A percentile compares a stretch with the other conserved stretches of the same genome.
Conservation (phyloP, 2,888 invertebrate genomes). For the Cenopis cana region DNA sequence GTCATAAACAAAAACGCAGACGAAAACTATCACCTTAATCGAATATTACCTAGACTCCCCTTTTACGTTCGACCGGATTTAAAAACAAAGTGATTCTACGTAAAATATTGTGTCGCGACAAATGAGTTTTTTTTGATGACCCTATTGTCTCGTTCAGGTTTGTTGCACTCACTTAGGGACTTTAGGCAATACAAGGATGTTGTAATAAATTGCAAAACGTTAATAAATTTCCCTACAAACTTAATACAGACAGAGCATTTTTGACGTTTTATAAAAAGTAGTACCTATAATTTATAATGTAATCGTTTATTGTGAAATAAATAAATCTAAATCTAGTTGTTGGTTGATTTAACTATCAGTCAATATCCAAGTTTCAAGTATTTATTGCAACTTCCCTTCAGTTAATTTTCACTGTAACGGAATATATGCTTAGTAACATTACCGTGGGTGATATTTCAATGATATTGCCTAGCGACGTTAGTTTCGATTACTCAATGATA, state of each 20-base stretch:
- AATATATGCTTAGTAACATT: neutral
- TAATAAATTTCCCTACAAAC: no score
- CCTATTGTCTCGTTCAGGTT: constrained; percentile 34
- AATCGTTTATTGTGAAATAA: no score
- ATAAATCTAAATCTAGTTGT: no score
- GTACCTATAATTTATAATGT: no score
- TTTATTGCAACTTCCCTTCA: no score
- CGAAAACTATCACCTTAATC: neutral
- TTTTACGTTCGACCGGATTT: neutral
- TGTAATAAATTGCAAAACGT: neutral
- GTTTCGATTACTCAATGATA: neutral
- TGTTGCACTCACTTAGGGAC: neutral
- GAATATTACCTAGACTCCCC: neutral
- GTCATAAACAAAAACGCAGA: neutral
- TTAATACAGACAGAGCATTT: no score
- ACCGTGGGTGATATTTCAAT: constrained; percentile 6
- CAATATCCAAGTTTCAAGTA: no score
- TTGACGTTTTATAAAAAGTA: no score
- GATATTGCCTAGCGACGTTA: constrained; percentile 12
- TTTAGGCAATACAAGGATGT: neutral
- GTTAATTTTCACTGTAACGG: no score
- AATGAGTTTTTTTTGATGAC: neutral
- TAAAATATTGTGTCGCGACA: constrained; percentile 35
- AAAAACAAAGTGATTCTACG: constrained; percentile 32
- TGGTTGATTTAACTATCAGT: no score